Percentiles rank a stretch among this genome's conserved stretches.
These are phyloP conservation scores for Carposina sasakii DNA, from an alignment of 1,140 invertebrate genomes.

Conservation along the genomic window DNA sequence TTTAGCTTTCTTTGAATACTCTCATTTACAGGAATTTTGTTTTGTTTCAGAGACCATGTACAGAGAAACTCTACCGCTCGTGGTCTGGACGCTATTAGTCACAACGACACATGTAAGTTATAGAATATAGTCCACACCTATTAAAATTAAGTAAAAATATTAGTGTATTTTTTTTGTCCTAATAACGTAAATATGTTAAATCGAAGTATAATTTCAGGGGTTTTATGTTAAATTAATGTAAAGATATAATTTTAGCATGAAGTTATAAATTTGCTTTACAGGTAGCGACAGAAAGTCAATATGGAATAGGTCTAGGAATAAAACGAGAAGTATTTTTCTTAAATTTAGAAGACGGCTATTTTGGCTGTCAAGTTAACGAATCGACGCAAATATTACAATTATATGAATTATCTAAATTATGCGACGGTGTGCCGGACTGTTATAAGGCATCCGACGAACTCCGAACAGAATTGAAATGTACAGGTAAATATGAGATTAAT, in stretches of 20 bases:
- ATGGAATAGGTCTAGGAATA: slow-evolving; percentile 84
- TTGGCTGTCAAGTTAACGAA: slow-evolving; percentile 97
- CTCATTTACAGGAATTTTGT: slow-evolving; percentile 13
- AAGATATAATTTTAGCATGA: too few species aligned
- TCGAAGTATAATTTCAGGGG: too few species aligned
- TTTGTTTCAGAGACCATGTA: slow-evolving; percentile 68
- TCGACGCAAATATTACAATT: slow-evolving; percentile 94
- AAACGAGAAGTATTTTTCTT: slow-evolving; percentile 95
- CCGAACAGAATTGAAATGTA: slow-evolving; percentile 91
- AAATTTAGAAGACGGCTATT: slow-evolving; percentile 97
- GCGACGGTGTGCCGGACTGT: slow-evolving; percentile 91
- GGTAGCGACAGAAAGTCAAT: slow-evolving; percentile 82
- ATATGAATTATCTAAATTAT: slow-evolving; percentile 94
- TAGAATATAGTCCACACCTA: slow-evolving; percentile 1
- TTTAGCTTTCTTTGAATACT: too few species aligned
- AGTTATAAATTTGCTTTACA: slow-evolving; percentile 59
- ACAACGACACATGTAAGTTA: slow-evolving; percentile 71
- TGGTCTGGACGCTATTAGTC: slow-evolving; percentile 67
- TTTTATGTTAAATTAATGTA: too few species aligned
- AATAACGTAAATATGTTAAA: too few species aligned
- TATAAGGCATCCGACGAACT: slow-evolving; percentile 94
- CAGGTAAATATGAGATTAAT: slow-evolving; percentile 79
- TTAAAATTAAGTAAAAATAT: too few species aligned
- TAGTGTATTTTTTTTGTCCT: too few species aligned
- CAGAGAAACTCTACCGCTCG: slow-evolving; percentile 66